Conservation (phyloP, 2,113 vertebrate genomes). For the Myxocyprinus asiaticus region DNA sequence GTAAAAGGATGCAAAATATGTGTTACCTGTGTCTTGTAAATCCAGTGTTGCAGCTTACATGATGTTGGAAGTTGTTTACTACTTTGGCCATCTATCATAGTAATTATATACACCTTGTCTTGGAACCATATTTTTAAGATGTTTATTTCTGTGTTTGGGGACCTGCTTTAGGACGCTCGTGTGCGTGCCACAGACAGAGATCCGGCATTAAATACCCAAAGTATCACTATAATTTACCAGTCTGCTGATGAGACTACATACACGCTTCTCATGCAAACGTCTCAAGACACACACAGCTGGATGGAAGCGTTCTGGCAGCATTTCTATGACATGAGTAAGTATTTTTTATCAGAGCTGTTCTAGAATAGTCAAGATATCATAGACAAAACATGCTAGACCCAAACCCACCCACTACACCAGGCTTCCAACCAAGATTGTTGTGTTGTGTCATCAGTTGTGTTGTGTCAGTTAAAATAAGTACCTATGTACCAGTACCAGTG, state of each 20-base stretch:
- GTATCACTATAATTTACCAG: slow-evolving; percentile 83
- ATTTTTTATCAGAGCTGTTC: background rate
- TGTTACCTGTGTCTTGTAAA: too few relatives aligned
- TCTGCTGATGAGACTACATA: slow-evolving; percentile 83
- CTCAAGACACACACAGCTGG: slow-evolving; percentile 82
- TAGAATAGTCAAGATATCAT: background rate
- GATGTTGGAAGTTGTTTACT: background rate
- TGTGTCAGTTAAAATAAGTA: too few relatives aligned
- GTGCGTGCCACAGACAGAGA: slow-evolving; percentile 83
- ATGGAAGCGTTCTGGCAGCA: slow-evolving; percentile 93
- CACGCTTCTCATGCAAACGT: slow-evolving; percentile 75
- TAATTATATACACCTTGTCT: slow-evolving; percentile 8
- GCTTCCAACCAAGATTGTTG: background rate
- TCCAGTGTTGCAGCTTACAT: background rate
- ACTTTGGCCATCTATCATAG: too few relatives aligned
- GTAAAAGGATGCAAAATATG: too few relatives aligned
- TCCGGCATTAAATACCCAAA: slow-evolving; percentile 71
- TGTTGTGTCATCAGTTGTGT: too few relatives aligned
- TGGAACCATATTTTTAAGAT: slow-evolving; percentile 41
- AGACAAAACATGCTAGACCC: background rate
- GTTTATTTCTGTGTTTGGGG: slow-evolving; percentile 5
- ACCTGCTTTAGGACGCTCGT: slow-evolving; percentile 83
- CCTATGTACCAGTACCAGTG: too few relatives aligned
- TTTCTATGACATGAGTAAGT: slow-evolving; percentile 91
- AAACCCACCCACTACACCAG: background rate